Base-by-base conservation (phyloP, 1,140 invertebrate genomes). In the Condylostylus longicornis region DNA sequence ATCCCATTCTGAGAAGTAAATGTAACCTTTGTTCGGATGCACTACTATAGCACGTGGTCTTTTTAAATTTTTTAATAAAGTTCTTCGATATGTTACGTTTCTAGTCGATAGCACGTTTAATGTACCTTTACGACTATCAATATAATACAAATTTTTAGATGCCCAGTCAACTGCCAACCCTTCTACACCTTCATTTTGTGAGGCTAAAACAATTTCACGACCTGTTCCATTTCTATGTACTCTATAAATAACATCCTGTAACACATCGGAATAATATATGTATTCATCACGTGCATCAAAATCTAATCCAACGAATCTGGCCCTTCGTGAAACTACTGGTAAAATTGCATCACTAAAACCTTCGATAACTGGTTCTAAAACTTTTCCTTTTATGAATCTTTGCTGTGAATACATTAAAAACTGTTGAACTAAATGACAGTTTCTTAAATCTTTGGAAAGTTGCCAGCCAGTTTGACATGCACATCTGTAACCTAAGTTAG, bases 361-460 rank as follows among this genome's bases (percentile, higher is more conserved):
- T 58, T 87, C 79, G 28, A 82, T 77, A 0, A 91, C 77, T 0
- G 89, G 87, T 47, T 94, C 74, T 15, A 95, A 58, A 0, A 95
- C 82, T 58, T 93, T 82, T 15, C 91, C 94, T 54, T 95, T 89
- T 39, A 98, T 93, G 48, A 95, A 93, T 42, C 93, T 78, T 51
- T 96, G 91, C 48, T 96, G 90, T 0, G 90, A 95, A 61, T 96
- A 98, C 71, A 98, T 81, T 1, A 98, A 68, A 55, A 98, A 98
- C 47, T 96, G 87, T 22, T 77, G 69, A 1, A 96, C 80, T 14
- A 79, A 60, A 47, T 79, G 78, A 56, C 94, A 98, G 50, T 82
- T 82, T 37, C 76, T 74, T 18, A 85, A 65, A 58, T 94, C 82
- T 0, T 63, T 58, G 4, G 75, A 67, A 5, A 96, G 58, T 44